Evolutionary conservation across 1,140 invertebrate genomes (phyloP).

Genomic region (Hirudo medicinalis): DNA sequence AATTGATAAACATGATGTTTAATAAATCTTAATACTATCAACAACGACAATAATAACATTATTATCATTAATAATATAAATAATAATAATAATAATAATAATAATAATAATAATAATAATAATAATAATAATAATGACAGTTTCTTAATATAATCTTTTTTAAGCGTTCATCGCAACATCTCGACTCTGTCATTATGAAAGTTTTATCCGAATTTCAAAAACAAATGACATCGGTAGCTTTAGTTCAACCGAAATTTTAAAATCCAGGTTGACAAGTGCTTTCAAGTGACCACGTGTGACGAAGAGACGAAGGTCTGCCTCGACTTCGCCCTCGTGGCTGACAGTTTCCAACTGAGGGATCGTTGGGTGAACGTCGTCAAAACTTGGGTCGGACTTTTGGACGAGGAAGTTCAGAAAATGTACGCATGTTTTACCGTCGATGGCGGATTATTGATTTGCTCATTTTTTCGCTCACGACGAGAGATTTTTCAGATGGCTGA

Average conservation of each 20-base stretch:
- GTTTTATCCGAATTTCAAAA: no score
- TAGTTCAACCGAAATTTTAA: neutral
- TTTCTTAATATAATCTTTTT: no score
- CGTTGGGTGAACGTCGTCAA: neutral
- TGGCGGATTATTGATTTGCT: neutral
- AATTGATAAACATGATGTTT: no score
- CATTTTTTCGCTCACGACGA: neutral
- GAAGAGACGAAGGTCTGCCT: neutral
- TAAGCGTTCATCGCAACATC: no score
- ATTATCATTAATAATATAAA: no score
- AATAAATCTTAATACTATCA: no score
- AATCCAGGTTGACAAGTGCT: neutral
- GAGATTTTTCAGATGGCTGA: neutral
- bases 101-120: no score
- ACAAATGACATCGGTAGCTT: no score
- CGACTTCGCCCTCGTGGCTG: neutral
- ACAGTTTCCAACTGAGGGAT: neutral
- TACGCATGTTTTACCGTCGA: neutral
- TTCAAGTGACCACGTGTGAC: neutral
- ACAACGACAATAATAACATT: no score
- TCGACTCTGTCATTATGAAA: no score
- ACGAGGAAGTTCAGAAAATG: conserved; percentile 1
- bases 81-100: no score
- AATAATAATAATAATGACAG: no score
- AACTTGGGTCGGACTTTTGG: neutral